Conservation (phyloP, 2,113 vertebrate species). For the Alligator mississippiensis region DNA sequence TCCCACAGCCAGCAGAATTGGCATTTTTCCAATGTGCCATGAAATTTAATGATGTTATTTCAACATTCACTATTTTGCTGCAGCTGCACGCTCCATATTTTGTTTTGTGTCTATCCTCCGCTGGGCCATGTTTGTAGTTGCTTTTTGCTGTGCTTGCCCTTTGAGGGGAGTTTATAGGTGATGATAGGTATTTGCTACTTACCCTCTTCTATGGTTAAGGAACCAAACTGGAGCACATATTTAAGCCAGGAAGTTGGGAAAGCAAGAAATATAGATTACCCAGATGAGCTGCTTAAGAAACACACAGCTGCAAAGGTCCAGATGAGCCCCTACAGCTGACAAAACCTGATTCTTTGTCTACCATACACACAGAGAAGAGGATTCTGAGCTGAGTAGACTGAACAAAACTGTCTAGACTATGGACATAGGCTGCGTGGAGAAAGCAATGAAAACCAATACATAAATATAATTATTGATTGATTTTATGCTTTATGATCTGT, state of each 20-base stretch:
- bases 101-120: neutral
- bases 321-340: neutral
- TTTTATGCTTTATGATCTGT: neutral
- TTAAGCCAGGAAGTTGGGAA: fast-evolving
- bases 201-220: neutral
- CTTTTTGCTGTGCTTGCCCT: neutral
- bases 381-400: neutral
- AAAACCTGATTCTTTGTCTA: neutral
- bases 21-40: neutral
- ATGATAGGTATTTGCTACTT: neutral
- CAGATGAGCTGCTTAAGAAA: neutral
- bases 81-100: neutral
- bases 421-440: neutral
- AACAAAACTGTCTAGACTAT: neutral
- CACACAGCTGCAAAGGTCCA: neutral
- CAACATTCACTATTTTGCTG: neutral
- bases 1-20: neutral
- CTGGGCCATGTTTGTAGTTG: neutral
- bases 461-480: neutral
- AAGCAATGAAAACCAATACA: neutral
- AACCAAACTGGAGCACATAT: neutral
- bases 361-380: fast-evolving
- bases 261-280: neutral
- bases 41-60: neutral
- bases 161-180: fast-evolving